Conservation (phyloP, 2,888 invertebrate species). For the Dryobota labecula region DNA sequence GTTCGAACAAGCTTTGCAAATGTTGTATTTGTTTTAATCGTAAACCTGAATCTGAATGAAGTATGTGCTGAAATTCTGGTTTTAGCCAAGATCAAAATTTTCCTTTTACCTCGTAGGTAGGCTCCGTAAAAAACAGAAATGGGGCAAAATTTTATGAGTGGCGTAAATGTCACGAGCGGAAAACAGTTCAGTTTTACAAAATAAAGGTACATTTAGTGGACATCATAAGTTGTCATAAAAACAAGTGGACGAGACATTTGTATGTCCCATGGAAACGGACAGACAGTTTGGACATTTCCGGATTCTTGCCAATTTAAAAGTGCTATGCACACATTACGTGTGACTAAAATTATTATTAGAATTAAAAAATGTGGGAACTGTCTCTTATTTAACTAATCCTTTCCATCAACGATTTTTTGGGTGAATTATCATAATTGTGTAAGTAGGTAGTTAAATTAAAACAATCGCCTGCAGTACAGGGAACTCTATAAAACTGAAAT, state of each 20-base stretch:
- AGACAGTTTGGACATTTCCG: constrained; percentile 48
- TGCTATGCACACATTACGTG: constrained; percentile 20
- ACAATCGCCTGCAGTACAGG: background rate
- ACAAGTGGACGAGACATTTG: constrained; percentile 46
- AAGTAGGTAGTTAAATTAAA: background rate
- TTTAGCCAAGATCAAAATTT: constrained; percentile 4
- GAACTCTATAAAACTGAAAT: background rate
- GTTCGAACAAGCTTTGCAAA: background rate
- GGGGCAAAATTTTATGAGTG: constrained; percentile 47
- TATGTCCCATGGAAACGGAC: constrained; percentile 16
- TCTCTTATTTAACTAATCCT: no score
- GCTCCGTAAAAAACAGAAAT: constrained; percentile 31
- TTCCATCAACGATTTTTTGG: background rate
- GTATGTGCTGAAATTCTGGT: background rate
- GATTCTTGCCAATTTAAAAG: constrained; percentile 29
- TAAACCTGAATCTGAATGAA: constrained; percentile 16
- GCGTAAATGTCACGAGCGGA: constrained; percentile 43
- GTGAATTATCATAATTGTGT: background rate
- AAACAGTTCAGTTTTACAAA: constrained; percentile 23
- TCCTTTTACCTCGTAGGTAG: background rate
- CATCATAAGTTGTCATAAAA: constrained; percentile 45
- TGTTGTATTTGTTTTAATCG: background rate
- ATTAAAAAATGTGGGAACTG: background rate
- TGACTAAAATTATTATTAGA: background rate
- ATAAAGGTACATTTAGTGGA: constrained; percentile 19